Evolutionary conservation across 2,113 vertebrate species (phyloP), one percentile per base, ranked within the genome.

Genomic region (Cnemophilus loriae): DNA sequence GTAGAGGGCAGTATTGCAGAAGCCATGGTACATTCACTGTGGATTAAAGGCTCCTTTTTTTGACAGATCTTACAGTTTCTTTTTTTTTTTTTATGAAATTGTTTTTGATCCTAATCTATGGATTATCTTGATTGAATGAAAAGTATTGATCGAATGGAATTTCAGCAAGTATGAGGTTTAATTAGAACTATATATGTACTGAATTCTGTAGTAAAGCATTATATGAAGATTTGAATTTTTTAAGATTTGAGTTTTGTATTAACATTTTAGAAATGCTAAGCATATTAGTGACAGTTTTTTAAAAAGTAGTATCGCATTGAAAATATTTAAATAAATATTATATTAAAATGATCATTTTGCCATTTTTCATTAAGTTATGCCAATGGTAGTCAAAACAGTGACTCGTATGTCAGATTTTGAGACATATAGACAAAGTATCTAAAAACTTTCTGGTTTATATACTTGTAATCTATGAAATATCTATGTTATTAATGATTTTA

Each of bases 71-170:
- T 79, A 7, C 1, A 46, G 9, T 41, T 96, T 59, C 64, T 57
- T 71, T 67, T 37, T 44, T 27, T 85, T 86, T 90, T 96, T 76
- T 41, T 47, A 70, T 94, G 61, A 67, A 79, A 13, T 49, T 89
- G 47, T 1, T 95, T 96, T 86, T 89, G 55, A 96, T 96, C 61
- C 74, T 74, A 81, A 77, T 77, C 59, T 90, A 71, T 87, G 13
- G 60, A 95, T 52, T 97, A 95, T 15, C 63, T 91, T 86, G 55
- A 91, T 86, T 89, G 90, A 89, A 95, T 85, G 60, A 87, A 93
- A 84, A 96, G 16, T 94, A 94, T 84, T 91, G 81, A 90, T 94
- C 96, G 53, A 84, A 78, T 82, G 18, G 35, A 91, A 88, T 71
- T 96, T 88, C 42, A 87, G 35, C 24, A 77, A 91, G n/a, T 56